Base-by-base conservation (phyloP, 2,113 vertebrate species). In the Osmerus mordax region DNA sequence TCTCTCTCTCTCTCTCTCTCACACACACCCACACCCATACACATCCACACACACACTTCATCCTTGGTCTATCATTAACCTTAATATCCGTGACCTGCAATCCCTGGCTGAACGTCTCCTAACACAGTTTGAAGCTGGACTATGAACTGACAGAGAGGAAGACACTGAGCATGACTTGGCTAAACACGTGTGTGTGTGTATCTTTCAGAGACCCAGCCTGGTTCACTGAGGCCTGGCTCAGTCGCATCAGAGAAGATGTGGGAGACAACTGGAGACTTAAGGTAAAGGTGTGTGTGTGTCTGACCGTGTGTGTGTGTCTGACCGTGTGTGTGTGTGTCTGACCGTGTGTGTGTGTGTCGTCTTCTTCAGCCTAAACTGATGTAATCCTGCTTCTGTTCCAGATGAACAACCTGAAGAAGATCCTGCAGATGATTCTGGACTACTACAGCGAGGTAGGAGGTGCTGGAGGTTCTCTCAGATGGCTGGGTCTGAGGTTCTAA, bases 331-430 rank as follows among this genome's bases (percentile, higher is more conserved):
- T 28, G 25, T 36, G 29, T 59, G 5, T 60, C 21, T 71, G 23
- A 14, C 32, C 25, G 25, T 28, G 25, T 28, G 25, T 28, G 25
- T 28, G 25, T 28, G 25, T 21, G 25, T 11, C 66, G 16, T 41
- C 12, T 15, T 25, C 60, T 1, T 15, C 56, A 47, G 8, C n/a
- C 28, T 58, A 13, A 62, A 14, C 16, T 21, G 3, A 19, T 12
- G 9, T 21, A 36, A 36, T 69, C 5, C 56, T 15, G 2, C 81
- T 18, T 68, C 6, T 25, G 81, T 65, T 53, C 73, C 85, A 99
- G 97, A 90, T 96, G 88, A 98, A 93, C 91, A 99, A 99, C 87
- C 89, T 99, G 78, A 99, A 99, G 93, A 99, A 99, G 87, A 91
- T 99, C 71, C 94, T 98, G 70, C 97, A 98, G 91, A 95, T 95